Evolutionary conservation across 2,888 invertebrate genomes (phyloP).

Genomic region (Clitarchus hookeri): DNA sequence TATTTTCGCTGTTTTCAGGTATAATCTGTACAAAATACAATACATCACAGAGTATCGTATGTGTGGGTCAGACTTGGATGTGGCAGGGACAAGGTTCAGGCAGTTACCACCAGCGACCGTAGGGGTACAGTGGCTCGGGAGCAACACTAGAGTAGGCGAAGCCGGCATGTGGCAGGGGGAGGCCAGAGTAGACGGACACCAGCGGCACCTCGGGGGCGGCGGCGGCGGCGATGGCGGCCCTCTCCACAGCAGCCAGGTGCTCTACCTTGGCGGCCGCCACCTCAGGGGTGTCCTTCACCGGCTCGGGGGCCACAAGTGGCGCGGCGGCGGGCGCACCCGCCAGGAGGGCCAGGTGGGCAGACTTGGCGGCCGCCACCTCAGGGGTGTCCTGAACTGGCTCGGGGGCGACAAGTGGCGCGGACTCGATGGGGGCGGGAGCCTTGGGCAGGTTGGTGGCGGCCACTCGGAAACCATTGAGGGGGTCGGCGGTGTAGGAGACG

Average conservation of each 20-base stretch:
- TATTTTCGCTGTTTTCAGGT: too few species aligned
- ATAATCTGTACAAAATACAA: not conserved
- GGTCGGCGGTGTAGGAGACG: constrained; percentile 47
- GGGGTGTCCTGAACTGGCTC: constrained; percentile 50
- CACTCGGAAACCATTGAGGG: constrained; percentile 49
- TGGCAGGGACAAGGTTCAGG: not conserved
- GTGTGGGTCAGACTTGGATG: not conserved
- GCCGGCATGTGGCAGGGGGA: constrained; percentile 48
- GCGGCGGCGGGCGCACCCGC: constrained; percentile 30
- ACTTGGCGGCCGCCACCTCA: constrained; percentile 37
- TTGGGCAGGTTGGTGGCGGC: constrained; percentile 50
- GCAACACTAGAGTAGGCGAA: constrained; percentile 29
- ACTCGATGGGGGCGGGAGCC: constrained; percentile 40
- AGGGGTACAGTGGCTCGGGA: constrained; percentile 47
- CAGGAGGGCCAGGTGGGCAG: constrained; percentile 35
- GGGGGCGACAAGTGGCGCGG: constrained; percentile 30
- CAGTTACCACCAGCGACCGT: not conserved
- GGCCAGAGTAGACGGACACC: constrained; percentile 49
- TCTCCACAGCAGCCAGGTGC: constrained; percentile 53
- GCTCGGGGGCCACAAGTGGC: constrained; percentile 30
- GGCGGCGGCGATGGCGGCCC: constrained; percentile 46
- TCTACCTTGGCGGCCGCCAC: constrained; percentile 46
- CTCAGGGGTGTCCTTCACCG: constrained; percentile 22
- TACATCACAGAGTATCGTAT: not conserved
- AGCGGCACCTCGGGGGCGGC: constrained; percentile 45